A percentile compares a stretch with the other conserved stretches of the same genome.
Evolutionary conservation across 1,140 invertebrate species (phyloP).

Genomic region (Tetraneura akinire): DNA sequence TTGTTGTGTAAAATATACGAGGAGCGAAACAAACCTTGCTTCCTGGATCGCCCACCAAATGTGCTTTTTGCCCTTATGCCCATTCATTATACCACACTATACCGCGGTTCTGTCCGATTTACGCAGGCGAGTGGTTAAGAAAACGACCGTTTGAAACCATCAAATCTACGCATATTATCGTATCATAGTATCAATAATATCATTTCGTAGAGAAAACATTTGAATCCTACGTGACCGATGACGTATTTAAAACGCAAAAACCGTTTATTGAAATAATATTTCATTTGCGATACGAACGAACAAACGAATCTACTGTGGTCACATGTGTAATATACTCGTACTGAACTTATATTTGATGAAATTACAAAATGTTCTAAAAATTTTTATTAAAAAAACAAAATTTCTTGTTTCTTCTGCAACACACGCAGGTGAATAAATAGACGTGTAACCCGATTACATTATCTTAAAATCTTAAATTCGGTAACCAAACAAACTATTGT

Average conservation of each 20-base stretch:
- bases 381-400: no score
- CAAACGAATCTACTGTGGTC: no score
- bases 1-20: conserved; percentile 18
- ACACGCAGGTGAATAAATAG: not conserved
- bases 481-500: not conserved
- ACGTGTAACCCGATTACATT: not conserved
- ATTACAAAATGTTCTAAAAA: no score
- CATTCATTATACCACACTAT: not conserved
- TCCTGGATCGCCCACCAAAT: conserved; percentile 9
- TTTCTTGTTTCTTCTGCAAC: no score
- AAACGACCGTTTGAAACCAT: conserved; percentile 11
- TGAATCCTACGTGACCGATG: no score
- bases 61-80: conserved; percentile 22
- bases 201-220: no score
- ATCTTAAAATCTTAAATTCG: not conserved
- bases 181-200: no score
- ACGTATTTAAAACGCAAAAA: no score
- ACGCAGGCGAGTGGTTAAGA: not conserved
- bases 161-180: not conserved
- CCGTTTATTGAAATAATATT: no score
- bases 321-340: no score
- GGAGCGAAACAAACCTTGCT: conserved; percentile 4
- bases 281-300: no score
- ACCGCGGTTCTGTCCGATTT: not conserved
- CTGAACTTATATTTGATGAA: no score